phyloP scores from a whole-genome alignment of 2,113 vertebrate genomes.

The Ammospiza nelsoni region DNA sequence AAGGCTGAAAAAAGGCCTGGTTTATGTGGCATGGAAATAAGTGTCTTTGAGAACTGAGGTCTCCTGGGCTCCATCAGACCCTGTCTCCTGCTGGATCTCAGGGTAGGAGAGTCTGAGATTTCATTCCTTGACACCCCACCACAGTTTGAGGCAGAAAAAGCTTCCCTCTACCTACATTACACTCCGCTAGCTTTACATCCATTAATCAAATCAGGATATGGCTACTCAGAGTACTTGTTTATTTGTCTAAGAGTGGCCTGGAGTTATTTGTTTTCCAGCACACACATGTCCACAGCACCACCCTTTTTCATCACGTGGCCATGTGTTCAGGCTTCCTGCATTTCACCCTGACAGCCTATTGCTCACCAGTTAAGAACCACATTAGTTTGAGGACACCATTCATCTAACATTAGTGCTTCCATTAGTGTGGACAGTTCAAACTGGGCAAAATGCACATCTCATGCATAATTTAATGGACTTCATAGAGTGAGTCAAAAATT shows the following conservation, averaged over 20 bases:
- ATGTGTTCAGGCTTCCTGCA: background rate
- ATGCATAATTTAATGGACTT: constrained; percentile 37
- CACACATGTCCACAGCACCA: background rate
- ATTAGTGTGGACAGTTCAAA: constrained; percentile 38
- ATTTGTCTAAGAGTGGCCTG: background rate
- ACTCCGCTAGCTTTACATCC: background rate
- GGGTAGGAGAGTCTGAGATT: background rate
- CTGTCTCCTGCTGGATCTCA: background rate
- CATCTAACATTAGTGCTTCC: constrained; percentile 26
- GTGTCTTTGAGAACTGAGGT: background rate
- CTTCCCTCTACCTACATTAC: background rate
- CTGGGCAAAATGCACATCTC: constrained; percentile 27
- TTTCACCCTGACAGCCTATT: background rate
- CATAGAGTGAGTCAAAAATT: constrained; percentile 13
- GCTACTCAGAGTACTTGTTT: background rate
- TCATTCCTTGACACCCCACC: background rate
- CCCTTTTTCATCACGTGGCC: background rate
- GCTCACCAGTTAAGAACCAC: background rate
- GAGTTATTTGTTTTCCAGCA: background rate
- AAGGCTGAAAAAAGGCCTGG: background rate
- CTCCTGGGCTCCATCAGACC: background rate
- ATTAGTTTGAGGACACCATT: background rate
- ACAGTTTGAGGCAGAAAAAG: background rate
- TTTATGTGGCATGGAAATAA: constrained; percentile 18
- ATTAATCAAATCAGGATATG: background rate